Evolutionary conservation across 2,888 invertebrate species (phyloP).

Genomic region (Caradrina kadenii): DNA sequence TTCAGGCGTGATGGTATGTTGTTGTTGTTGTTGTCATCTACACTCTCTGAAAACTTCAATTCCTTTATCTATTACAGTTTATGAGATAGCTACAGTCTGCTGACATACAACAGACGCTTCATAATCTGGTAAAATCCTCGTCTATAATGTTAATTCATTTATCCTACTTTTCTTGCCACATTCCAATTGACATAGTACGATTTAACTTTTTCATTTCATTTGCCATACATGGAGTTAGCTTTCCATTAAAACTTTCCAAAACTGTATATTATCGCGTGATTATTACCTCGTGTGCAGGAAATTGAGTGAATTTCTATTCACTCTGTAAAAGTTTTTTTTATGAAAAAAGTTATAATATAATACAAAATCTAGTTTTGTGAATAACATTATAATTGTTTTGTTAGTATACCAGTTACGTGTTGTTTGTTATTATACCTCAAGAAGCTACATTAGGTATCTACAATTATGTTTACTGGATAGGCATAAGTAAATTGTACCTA

Average conservation of each 20-base stretch:
- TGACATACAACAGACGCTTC: too few species aligned
- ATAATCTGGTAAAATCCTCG: too few species aligned
- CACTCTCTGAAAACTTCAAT: too few species aligned
- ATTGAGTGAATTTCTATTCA: constrained; percentile 8
- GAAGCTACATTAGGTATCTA: not conserved
- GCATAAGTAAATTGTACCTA: too few species aligned
- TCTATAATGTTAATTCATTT: not conserved
- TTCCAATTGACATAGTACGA: constrained; percentile 12
- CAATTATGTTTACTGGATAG: not conserved
- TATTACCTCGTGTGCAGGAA: constrained; percentile 12
- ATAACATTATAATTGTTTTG: not conserved
- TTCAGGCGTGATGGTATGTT: too few species aligned
- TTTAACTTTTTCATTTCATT: constrained; percentile 42
- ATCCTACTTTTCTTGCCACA: constrained; percentile 9
- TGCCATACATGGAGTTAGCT: constrained; percentile 29
- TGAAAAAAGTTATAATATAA: constrained; percentile 7
- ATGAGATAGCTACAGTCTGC: too few species aligned
- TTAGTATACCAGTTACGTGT: not conserved
- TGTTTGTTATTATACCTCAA: not conserved
- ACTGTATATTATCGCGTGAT: constrained; percentile 16
- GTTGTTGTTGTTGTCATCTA: too few species aligned
- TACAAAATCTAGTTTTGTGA: not conserved
- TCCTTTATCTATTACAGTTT: too few species aligned
- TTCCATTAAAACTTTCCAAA: constrained; percentile 42
- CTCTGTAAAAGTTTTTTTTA: constrained; percentile 22